Conservation (phyloP, 1,140 invertebrate species). For the Formica selysi region DNA sequence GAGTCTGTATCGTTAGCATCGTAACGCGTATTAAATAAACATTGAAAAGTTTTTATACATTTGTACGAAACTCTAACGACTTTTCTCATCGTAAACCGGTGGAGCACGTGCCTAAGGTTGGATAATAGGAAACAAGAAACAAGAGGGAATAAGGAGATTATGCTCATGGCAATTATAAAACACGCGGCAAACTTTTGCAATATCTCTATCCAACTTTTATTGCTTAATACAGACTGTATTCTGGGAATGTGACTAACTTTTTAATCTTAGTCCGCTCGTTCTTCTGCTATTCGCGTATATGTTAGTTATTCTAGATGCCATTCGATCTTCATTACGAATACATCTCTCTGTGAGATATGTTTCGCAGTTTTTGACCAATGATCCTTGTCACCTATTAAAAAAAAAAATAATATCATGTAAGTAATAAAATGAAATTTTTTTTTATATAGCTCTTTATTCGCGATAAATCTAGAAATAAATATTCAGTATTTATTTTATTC, state of each 20-base stretch:
- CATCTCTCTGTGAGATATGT: not conserved
- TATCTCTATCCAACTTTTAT: conserved; percentile 61
- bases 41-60: conserved; percentile 55
- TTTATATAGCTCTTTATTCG: not conserved
- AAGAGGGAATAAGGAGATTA: conserved; percentile 42
- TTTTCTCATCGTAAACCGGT: conserved; percentile 11
- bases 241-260: conserved; percentile 48
- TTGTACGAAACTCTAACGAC: conserved; percentile 36
- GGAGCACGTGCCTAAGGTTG: conserved; percentile 44
- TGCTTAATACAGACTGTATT: conserved; percentile 61
- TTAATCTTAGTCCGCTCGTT: conserved; percentile 31
- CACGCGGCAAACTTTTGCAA: conserved; percentile 61
- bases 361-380: not conserved
- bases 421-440: not conserved
- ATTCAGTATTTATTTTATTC: not conserved
- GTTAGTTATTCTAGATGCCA: conserved; percentile 18
- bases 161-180: conserved; percentile 59
- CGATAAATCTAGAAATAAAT: too few relatives aligned
- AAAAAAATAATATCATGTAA: not conserved
- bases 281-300: conserved; percentile 15
- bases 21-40: conserved; percentile 25
- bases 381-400: not conserved
- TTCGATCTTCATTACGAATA: conserved; percentile 23
- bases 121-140: conserved; percentile 59
- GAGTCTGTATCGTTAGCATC: conserved; percentile 31